A percentile compares a stretch with the other conserved stretches of the same genome.
These are phyloP conservation scores for Poeciliopsis turneri DNA, from an alignment of 2,797 vertebrate genomes.

Conservation along the genomic window DNA sequence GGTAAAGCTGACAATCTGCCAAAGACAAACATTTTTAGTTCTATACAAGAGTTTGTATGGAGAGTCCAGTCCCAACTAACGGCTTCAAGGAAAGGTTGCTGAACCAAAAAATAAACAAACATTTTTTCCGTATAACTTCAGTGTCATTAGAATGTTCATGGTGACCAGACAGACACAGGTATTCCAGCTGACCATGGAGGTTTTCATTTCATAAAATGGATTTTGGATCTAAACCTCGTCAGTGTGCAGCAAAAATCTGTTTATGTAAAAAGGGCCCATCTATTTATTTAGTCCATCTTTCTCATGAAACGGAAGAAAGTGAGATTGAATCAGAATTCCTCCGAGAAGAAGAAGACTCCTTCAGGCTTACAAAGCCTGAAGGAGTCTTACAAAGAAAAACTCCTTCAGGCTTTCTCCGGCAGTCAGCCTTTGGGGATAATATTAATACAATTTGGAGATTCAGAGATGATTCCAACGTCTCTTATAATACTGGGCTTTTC, in stretches of 20 bases:
- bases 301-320: background rate
- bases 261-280: background rate
- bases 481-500: background rate
- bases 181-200: background rate
- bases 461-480: background rate
- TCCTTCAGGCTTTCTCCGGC: background rate
- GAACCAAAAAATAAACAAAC: slow-evolving; percentile 5
- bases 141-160: background rate
- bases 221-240: background rate
- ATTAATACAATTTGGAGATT: background rate
- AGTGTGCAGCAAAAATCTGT: background rate
- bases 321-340: background rate
- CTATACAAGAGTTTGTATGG: slow-evolving; percentile 8
- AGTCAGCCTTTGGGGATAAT: background rate
- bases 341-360: background rate
- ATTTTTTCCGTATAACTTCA: background rate
- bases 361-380: too few species aligned
- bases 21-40: background rate
- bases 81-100: slow-evolving; percentile 12
- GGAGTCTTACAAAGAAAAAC: background rate
- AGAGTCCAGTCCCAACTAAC: slow-evolving; percentile 14
- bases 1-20: background rate
- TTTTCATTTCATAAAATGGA: slow-evolving; percentile 4
- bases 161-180: background rate
- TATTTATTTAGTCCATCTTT: slow-evolving; percentile 2